These are phyloP conservation scores for Palloptera scutellata DNA, from an alignment of 2,888 invertebrate species.

Conservation along the genomic window DNA sequence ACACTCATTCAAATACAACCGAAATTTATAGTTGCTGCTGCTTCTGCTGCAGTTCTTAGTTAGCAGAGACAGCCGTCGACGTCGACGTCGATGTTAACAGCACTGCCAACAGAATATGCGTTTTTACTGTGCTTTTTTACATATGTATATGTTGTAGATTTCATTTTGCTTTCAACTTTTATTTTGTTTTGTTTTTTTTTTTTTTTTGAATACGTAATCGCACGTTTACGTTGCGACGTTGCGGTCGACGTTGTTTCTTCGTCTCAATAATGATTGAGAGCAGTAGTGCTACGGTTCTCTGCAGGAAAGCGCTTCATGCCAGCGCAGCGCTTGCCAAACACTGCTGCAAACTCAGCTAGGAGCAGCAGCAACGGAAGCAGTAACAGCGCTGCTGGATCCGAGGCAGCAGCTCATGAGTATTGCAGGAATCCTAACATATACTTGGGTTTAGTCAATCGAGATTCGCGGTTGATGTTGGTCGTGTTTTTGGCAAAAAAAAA, in stretches of 20 bases:
- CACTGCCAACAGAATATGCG: slow-evolving; percentile 20
- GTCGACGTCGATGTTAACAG: slow-evolving; percentile 11
- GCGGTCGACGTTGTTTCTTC: too few relatives aligned
- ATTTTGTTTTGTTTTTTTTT: too few relatives aligned
- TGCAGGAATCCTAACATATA: slow-evolving; percentile 61
- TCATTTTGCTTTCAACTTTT: too few relatives aligned
- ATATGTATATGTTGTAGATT: too few relatives aligned
- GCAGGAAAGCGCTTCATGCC: background rate
- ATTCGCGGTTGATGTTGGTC: slow-evolving; percentile 65
- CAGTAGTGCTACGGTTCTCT: background rate
- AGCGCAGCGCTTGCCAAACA: background rate
- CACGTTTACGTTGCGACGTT: background rate
- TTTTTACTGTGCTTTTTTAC: background rate
- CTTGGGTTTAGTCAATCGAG: slow-evolving; percentile 65
- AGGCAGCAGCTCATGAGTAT: slow-evolving; percentile 44
- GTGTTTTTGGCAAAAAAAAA: slow-evolving; percentile 56
- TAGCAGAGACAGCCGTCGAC: background rate
- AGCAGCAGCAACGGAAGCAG: background rate
- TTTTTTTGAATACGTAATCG: too few relatives aligned
- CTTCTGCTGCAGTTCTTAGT: background rate
- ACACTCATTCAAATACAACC: too few relatives aligned
- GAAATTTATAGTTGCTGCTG: too few relatives aligned
- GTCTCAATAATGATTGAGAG: too few relatives aligned
- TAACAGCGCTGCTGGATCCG: slow-evolving; percentile 28
- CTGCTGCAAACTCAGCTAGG: background rate